Base-by-base conservation (phyloP, 2,113 vertebrate species). In the Eptatretus burgeri region DNA sequence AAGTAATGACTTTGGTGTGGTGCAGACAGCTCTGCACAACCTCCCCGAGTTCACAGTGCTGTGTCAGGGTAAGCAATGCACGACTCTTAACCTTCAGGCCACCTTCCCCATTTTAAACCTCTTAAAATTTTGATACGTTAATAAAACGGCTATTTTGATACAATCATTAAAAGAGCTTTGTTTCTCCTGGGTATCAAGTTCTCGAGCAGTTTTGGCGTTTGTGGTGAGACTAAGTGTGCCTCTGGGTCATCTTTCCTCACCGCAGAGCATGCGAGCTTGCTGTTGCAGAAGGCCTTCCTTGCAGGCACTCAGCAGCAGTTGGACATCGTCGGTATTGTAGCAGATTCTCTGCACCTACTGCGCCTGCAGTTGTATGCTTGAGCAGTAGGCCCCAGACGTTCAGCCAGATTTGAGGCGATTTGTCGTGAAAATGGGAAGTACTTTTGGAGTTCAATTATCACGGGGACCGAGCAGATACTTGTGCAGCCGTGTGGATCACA, bases 251-350 rank as follows among this genome's bases (percentile, higher is more conserved):
- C 13, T 66, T 52, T 68, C 66, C 65, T 64, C 65, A 68, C 63
- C 2, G 0, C 75, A 98, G 91, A 98, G 65, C 91, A 95, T 0
- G 89, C 87, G 0, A 81, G 83, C 1, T 81, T 86, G 66, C 64
- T 98, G 66, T 76, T 98, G 64, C 85, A 94, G 74, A 82, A 89
- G 17, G 87, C 89, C 1, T 98, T 98, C 74, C 74, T 95, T 64
- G 89, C 95, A 64, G 89, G 91, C 2, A 85, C 95, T 77, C 95
- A 94, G 0, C 80, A 86, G 65, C 91, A 94, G 73, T 75, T 86
- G 0, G 89, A 98, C 75, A 94, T 89, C 73, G 94, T 88, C 56
- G 76, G 83, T 14, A 81, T 89, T 74, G 89, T 98, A 65, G 79
- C 91, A 0, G 89, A 94, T 69, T 83, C 91, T 16, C 77, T 95